A percentile compares a stretch with the other conserved stretches of the same genome.
These are phyloP conservation scores for Melanocharis versteri DNA, from an alignment of 2,113 vertebrate genomes.

Conservation along the genomic window DNA sequence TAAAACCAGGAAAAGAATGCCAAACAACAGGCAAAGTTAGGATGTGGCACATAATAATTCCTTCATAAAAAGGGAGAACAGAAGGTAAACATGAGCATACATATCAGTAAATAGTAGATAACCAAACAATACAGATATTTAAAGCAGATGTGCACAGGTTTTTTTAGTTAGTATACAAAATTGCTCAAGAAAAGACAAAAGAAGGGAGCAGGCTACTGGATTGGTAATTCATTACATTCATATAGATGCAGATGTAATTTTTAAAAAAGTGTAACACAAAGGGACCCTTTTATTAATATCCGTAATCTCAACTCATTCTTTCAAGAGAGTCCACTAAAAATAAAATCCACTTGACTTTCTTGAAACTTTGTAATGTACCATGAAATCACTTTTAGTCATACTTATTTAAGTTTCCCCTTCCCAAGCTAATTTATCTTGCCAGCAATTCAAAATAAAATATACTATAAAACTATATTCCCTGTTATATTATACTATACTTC, in stretches of 20 bases:
- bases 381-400: background rate
- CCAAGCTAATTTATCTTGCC: background rate
- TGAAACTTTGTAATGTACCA: background rate
- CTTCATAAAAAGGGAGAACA: background rate
- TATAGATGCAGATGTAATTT: background rate
- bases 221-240: background rate
- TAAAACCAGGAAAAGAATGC: background rate
- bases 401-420: background rate
- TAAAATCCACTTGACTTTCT: background rate
- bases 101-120: background rate
- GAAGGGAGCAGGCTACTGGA: background rate
- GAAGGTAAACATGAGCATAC: background rate
- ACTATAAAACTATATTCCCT: background rate
- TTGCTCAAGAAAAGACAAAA: background rate
- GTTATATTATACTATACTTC: background rate
- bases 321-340: background rate
- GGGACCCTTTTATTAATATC: background rate
- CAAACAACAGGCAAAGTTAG: background rate
- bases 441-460: background rate
- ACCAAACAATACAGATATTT: background rate
- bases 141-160: background rate
- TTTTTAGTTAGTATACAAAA: background rate
- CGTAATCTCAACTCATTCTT: background rate
- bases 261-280: background rate
- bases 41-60: background rate